A percentile compares a stretch with the other conserved stretches of the same genome.
These are phyloP conservation scores for Tuta absoluta DNA, from an alignment of 2,888 invertebrate species.

Conservation along the genomic window DNA sequence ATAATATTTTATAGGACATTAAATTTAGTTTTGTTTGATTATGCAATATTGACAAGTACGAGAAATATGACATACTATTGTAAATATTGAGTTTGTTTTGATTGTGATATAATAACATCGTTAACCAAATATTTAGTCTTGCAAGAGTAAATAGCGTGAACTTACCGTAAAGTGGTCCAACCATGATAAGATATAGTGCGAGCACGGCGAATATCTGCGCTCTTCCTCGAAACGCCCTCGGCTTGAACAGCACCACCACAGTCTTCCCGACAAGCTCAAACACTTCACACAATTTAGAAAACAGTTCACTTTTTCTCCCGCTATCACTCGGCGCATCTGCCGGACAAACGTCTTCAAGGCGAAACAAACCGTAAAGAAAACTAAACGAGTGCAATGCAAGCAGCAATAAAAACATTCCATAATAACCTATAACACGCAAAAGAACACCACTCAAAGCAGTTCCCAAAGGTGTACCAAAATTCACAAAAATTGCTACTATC, in stretches of 20 bases:
- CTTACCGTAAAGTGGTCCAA: slow-evolving; percentile 77
- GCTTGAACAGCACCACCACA: slow-evolving; percentile 62
- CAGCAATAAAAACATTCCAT: slow-evolving; percentile 70
- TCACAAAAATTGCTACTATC: slow-evolving; percentile 79
- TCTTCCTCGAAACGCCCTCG: slow-evolving; percentile 59
- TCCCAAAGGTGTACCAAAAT: slow-evolving; percentile 76
- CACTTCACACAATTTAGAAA: slow-evolving; percentile 53
- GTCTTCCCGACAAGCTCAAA: slow-evolving; percentile 66
- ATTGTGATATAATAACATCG: neutral
- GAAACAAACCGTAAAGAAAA: slow-evolving; percentile 64
- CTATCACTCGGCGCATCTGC: slow-evolving; percentile 32
- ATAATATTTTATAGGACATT: no score
- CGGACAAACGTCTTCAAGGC: slow-evolving; percentile 63
- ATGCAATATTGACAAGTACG: neutral
- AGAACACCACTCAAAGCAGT: slow-evolving; percentile 78
- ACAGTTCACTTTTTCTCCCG: slow-evolving; percentile 39
- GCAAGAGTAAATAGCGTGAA: slow-evolving; percentile 27
- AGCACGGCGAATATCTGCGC: slow-evolving; percentile 67
- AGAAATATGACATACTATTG: neutral
- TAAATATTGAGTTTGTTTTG: neutral
- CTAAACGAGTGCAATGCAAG: slow-evolving; percentile 58
- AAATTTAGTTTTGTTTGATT: neutral
- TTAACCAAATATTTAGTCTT: neutral
- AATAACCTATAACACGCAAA: slow-evolving; percentile 67
- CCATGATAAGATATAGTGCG: slow-evolving; percentile 68